A percentile compares a stretch with the other conserved stretches of the same genome.
Evolutionary conservation across 1,140 invertebrate species (phyloP).

Genomic region (Thaumatotibia leucotreta): DNA sequence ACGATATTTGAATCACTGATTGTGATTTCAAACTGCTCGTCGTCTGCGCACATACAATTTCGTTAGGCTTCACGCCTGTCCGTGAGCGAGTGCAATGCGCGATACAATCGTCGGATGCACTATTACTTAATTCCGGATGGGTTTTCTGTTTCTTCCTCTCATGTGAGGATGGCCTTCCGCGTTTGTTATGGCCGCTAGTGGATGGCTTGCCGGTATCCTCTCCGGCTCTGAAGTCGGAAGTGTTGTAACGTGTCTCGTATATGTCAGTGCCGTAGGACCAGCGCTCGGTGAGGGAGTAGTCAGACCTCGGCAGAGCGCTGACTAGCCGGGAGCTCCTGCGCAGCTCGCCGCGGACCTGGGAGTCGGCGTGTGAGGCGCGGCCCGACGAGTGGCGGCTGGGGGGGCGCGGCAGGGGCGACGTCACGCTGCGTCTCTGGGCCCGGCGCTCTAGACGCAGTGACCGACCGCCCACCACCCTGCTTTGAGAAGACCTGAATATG

Average conservation of each 20-base stretch:
- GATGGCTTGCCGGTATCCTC: conserved; percentile 48
- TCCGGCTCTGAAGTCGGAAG: conserved; percentile 41
- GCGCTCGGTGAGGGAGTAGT: conserved; percentile 66
- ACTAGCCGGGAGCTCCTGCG: conserved; percentile 61
- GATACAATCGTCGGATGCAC: conserved; percentile 55
- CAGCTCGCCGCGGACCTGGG: conserved; percentile 42
- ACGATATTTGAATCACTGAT: conserved; percentile 31
- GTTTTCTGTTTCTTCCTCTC: conserved; percentile 63
- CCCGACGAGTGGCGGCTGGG: conserved; percentile 48
- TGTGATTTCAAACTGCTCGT: conserved; percentile 42
- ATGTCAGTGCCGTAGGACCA: conserved; percentile 71
- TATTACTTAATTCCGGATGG: conserved; percentile 37
- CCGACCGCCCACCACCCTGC: conserved; percentile 75
- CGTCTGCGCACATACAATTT: conserved; percentile 64
- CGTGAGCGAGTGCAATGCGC: conserved; percentile 70
- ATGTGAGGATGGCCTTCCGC: conserved; percentile 58
- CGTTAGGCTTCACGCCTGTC: conserved; percentile 64
- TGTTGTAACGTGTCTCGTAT: conserved; percentile 68
- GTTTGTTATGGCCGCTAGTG: conserved; percentile 39
- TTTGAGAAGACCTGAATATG: conserved; percentile 69
- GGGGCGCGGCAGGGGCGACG: conserved; percentile 53
- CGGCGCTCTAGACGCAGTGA: conserved; percentile 66
- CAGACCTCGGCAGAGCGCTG: conserved; percentile 58
- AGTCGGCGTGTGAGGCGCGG: conserved; percentile 19
- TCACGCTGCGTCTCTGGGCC: conserved; percentile 59